Conservation (phyloP, 2,113 vertebrate species). For the Lampris megalopsis region DNA sequence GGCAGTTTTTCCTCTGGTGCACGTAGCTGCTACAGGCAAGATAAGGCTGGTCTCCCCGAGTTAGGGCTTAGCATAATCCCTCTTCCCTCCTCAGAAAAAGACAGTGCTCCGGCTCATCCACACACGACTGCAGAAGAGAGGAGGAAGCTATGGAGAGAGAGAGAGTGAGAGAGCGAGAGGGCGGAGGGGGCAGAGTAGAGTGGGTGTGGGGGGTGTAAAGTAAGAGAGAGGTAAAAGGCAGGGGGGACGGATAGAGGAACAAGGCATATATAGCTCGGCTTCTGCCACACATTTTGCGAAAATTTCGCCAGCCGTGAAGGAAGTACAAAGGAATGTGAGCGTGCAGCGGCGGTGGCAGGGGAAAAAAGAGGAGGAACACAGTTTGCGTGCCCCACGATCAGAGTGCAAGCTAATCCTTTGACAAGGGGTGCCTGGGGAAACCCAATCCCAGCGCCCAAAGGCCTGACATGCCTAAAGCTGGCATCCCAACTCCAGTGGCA, state of each 20-base stretch:
- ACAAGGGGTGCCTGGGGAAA: slow-evolving; percentile 75
- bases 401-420: slow-evolving; percentile 79
- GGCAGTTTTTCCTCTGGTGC: slow-evolving; percentile 80
- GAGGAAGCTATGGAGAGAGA: slow-evolving; percentile 63
- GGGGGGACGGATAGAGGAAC: slow-evolving; percentile 28
- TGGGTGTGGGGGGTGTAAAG: neutral
- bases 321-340: slow-evolving; percentile 71
- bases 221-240: slow-evolving; percentile 31
- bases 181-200: slow-evolving; percentile 15
- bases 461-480: slow-evolving; percentile 75
- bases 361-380: slow-evolving; percentile 63
- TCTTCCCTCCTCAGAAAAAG: slow-evolving; percentile 78
- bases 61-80: slow-evolving; percentile 85
- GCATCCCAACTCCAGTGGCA: slow-evolving; percentile 70
- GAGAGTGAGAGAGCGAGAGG: slow-evolving; percentile 51
- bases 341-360: slow-evolving; percentile 42
- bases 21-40: slow-evolving; percentile 83
- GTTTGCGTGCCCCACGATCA: slow-evolving; percentile 72
- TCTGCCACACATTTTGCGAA: slow-evolving; percentile 63
- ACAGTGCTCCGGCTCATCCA: slow-evolving; percentile 77
- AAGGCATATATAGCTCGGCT: slow-evolving; percentile 53
- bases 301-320: slow-evolving; percentile 72
- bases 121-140: slow-evolving; percentile 74
- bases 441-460: slow-evolving; percentile 74
- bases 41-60: slow-evolving; percentile 83